These are phyloP conservation scores for Podocnemis expansa DNA, from an alignment of 2,113 vertebrate genomes.

Conservation along the genomic window DNA sequence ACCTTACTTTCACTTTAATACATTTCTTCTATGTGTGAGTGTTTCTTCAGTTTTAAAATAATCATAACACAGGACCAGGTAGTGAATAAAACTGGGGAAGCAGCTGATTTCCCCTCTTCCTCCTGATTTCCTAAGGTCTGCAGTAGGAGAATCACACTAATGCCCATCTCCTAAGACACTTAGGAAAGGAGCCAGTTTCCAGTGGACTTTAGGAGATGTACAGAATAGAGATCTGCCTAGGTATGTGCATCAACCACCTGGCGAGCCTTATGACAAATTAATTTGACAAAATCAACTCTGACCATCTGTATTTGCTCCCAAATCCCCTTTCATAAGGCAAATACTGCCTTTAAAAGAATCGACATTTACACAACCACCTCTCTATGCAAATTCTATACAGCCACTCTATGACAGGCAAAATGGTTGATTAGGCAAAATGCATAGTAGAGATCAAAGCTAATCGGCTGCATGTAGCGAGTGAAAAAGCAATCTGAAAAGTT, in stretches of 20 bases:
- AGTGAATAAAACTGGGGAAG: not conserved
- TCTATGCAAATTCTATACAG: not conserved
- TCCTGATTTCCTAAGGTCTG: not conserved
- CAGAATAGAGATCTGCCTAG: not conserved
- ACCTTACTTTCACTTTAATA: not conserved
- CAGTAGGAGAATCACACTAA: too few species aligned
- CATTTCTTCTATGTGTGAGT: not conserved
- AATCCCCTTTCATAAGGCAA: not conserved
- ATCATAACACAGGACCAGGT: not conserved
- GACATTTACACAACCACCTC: not conserved
- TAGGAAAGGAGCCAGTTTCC: not conserved
- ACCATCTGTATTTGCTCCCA: not conserved
- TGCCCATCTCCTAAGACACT: not conserved
- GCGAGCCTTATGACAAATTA: rapidly evolving
- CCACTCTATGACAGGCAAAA: not conserved
- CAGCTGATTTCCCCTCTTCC: not conserved
- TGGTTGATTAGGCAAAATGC: rapidly evolving
- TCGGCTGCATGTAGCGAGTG: rapidly evolving
- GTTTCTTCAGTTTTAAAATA: not conserved
- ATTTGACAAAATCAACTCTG: not conserved
- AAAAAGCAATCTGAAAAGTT: not conserved
- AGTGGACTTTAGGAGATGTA: not conserved
- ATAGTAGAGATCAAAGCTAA: rapidly evolving
- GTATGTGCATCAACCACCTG: not conserved
- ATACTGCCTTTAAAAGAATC: not conserved